phyloP scores from a whole-genome alignment of 37 sponge, comb jelly and placozoan genomes.

The Diacarnus erythraeanus region DNA sequence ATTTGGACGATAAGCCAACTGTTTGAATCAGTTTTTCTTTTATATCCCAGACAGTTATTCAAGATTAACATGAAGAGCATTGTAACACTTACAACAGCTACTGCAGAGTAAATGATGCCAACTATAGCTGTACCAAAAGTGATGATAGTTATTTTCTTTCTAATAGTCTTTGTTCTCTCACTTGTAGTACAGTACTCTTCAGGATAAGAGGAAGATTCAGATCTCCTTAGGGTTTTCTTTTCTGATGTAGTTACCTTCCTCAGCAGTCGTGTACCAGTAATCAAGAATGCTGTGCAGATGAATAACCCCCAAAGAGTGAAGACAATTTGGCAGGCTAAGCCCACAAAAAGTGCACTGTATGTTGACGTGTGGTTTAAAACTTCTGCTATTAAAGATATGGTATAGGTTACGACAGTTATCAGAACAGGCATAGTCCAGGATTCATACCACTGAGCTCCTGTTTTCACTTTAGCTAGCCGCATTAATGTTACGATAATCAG shows the following conservation, averaged over 20 bases:
- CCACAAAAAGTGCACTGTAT: constrained; percentile 27
- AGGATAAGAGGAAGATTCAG: neutral
- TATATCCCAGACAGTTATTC: constrained; percentile 7
- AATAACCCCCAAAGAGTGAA: constrained; percentile 50
- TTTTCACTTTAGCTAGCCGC: neutral
- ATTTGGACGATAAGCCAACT: constrained; percentile 12
- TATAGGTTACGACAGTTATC: constrained; percentile 33
- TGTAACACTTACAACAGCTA: constrained; percentile 1
- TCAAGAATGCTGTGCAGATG: constrained; percentile 28
- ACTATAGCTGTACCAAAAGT: constrained; percentile 31
- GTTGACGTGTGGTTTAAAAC: constrained; percentile 1
- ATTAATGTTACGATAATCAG: constrained; percentile 50
- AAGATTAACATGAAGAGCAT: constrained; percentile 6
- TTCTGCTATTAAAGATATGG: constrained; percentile 33
- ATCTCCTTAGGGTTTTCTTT: neutral
- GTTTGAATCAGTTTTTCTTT: neutral
- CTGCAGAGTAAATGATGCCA: constrained; percentile 30
- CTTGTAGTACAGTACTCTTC: no score
- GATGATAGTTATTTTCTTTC: constrained; percentile 48
- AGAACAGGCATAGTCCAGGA: constrained; percentile 15
- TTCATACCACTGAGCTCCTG: constrained; percentile 35
- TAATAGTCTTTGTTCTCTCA: neutral
- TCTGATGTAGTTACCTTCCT: neutral
- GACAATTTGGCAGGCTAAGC: constrained; percentile 28
- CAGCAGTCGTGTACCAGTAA: constrained; percentile 26